Evolutionary conservation across 2,888 invertebrate species (phyloP).

Genomic region (Laothoe populi): DNA sequence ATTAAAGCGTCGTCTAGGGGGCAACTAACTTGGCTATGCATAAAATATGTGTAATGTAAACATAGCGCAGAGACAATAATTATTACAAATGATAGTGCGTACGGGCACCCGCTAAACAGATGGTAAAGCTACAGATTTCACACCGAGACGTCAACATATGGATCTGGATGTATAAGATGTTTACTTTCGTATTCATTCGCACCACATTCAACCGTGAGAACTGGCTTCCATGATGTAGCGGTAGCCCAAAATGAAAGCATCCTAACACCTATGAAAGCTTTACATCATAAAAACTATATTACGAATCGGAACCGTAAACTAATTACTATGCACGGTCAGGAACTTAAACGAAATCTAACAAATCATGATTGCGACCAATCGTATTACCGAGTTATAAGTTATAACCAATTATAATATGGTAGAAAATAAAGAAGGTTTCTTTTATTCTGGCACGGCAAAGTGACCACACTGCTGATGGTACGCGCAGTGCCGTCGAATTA

Average conservation of each 20-base stretch:
- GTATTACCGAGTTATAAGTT: too few species aligned
- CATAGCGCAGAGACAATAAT: slow-evolving; percentile 83
- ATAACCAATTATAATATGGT: not conserved
- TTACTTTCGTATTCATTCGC: slow-evolving; percentile 82
- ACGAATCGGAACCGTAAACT: slow-evolving; percentile 57
- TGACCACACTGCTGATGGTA: too few species aligned
- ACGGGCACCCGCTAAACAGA: slow-evolving; percentile 80
- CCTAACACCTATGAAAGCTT: slow-evolving; percentile 68
- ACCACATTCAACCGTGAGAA: slow-evolving; percentile 80
- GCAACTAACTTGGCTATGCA: slow-evolving; percentile 59
- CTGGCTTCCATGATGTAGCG: slow-evolving; percentile 69
- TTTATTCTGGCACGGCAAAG: too few species aligned
- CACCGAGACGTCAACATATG: slow-evolving; percentile 83
- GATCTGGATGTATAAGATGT: slow-evolving; percentile 83
- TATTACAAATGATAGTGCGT: slow-evolving; percentile 84
- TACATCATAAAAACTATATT: slow-evolving; percentile 47
- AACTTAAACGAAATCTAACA: slow-evolving; percentile 25
- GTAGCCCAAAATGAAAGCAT: slow-evolving; percentile 75
- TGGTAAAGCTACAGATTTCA: slow-evolving; percentile 84
- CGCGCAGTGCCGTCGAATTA: too few species aligned
- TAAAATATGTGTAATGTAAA: slow-evolving; percentile 73
- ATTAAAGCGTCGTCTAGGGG: slow-evolving; percentile 54
- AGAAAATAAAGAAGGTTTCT: not conserved
- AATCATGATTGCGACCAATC: slow-evolving; percentile 11
- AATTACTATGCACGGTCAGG: slow-evolving; percentile 64